Conservation (phyloP, 37 sponge, comb jelly and placozoan genomes). For the Theonella swinhoei region DNA sequence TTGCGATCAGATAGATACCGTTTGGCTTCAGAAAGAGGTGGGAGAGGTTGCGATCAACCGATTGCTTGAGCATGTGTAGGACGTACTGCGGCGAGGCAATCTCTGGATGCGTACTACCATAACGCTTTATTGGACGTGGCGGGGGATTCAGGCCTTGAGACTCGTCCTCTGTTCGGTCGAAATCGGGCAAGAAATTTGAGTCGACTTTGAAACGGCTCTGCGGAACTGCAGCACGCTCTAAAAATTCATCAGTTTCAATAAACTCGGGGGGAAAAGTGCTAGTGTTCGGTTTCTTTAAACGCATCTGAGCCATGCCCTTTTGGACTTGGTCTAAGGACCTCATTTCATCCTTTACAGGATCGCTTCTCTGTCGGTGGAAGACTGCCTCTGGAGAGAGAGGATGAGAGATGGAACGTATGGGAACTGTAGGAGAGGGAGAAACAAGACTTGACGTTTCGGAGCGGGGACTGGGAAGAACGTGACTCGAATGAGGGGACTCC, state of each 20-base stretch:
- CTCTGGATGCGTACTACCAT: background rate
- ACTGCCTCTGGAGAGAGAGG: background rate
- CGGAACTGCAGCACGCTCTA: conserved; percentile 9
- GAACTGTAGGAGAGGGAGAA: too few species aligned
- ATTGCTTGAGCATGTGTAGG: conserved; percentile 19
- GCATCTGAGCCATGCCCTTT: background rate
- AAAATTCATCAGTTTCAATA: background rate
- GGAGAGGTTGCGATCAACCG: conserved; percentile 21
- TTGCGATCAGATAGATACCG: conserved; percentile 51
- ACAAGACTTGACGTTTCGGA: background rate
- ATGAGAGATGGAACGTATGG: too few species aligned
- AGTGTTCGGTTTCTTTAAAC: background rate
- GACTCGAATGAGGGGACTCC: background rate
- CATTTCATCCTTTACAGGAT: background rate
- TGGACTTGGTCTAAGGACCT: background rate
- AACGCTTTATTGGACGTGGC: background rate
- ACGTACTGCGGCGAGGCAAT: conserved; percentile 18
- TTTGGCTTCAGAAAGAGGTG: conserved; percentile 49
- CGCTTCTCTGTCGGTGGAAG: background rate
- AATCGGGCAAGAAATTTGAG: background rate
- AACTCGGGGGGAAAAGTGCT: background rate
- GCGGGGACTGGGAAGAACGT: background rate
- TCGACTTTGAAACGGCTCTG: conserved; percentile 1
- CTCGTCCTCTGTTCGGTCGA: background rate
- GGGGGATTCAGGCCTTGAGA: background rate